Evolutionary conservation across 2,888 invertebrate genomes (phyloP).

Genomic region (Molorchus minor): DNA sequence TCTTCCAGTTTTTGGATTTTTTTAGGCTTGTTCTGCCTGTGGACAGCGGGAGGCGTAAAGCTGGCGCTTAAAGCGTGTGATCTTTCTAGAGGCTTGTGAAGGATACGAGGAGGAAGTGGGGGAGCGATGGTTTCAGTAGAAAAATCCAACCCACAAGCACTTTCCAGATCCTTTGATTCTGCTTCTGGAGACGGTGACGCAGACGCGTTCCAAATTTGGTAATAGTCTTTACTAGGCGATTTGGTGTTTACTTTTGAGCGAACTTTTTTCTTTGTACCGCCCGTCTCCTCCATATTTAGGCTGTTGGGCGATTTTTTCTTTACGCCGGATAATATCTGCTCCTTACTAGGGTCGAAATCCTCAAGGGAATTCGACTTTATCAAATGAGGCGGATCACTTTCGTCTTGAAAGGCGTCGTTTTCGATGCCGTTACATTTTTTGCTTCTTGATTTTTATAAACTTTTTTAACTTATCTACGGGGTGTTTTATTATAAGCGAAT

Average conservation of each 20-base stretch:
- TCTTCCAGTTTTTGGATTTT: conserved; percentile 76
- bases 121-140: conserved; percentile 52
- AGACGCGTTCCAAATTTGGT: conserved; percentile 75
- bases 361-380: conserved; percentile 57
- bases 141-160: conserved; percentile 41
- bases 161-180: conserved; percentile 42
- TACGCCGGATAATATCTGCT: conserved; percentile 53
- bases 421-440: conserved; percentile 58
- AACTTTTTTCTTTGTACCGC: conserved; percentile 74
- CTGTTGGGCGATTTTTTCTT: conserved; percentile 59
- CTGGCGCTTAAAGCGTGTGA: conserved; percentile 59
- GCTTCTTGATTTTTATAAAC: conserved; percentile 63
- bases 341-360: conserved; percentile 50
- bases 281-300: conserved; percentile 63
- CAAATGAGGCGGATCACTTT: conserved; percentile 48
- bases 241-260: conserved; percentile 66
- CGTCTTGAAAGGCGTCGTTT: conserved; percentile 60
- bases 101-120: conserved; percentile 74
- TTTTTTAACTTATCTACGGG: conserved; percentile 68
- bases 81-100: conserved; percentile 79
- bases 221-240: conserved; percentile 71
- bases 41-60: conserved; percentile 71
- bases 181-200: conserved; percentile 58
- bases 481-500: conserved; percentile 70
- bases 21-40: conserved; percentile 74